Percentiles rank a stretch among this genome's conserved stretches.
These are phyloP conservation scores for Galleria mellonella DNA, from an alignment of 1,140 invertebrate genomes.

Conservation along the genomic window DNA sequence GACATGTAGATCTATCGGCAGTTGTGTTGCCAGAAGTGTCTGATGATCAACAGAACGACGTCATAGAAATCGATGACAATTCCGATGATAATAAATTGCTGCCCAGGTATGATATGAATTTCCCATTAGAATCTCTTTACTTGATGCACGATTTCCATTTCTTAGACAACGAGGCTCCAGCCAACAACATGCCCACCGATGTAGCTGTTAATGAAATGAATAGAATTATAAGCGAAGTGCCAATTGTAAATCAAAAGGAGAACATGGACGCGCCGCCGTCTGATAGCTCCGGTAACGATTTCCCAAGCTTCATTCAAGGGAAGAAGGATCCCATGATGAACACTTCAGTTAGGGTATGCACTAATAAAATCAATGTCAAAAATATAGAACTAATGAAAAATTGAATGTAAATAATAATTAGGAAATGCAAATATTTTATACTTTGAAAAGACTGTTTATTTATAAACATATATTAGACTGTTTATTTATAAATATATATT, in stretches of 20 bases:
- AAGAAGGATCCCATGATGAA: constrained; percentile 69
- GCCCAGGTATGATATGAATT: constrained; percentile 60
- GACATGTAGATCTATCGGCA: constrained; percentile 47
- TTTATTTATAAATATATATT: constrained; percentile 8
- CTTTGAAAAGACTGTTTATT: constrained; percentile 21
- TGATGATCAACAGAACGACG: constrained; percentile 46
- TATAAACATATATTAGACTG: constrained; percentile 22
- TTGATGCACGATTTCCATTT: constrained; percentile 68
- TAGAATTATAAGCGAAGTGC: constrained; percentile 48
- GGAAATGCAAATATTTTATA: constrained; percentile 4
- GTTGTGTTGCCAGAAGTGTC: constrained; percentile 40
- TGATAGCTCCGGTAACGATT: constrained; percentile 28
- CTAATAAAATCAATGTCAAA: constrained; percentile 67
- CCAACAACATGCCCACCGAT: constrained; percentile 34
- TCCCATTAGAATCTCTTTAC: constrained; percentile 57
- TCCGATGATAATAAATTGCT: constrained; percentile 67
- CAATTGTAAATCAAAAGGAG: constrained; percentile 46
- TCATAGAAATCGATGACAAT: constrained; percentile 68
- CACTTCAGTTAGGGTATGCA: constrained; percentile 44
- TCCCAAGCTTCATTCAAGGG: constrained; percentile 49
- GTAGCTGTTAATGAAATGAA: constrained; percentile 47
- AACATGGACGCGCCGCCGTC: constrained; percentile 20
- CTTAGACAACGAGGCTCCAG: constrained; percentile 45
- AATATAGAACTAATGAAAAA: constrained; percentile 71
- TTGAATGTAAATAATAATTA: constrained; percentile 19